Base-by-base conservation (phyloP, 1,140 invertebrate species). In the Aphaenogaster ashmeadi region DNA sequence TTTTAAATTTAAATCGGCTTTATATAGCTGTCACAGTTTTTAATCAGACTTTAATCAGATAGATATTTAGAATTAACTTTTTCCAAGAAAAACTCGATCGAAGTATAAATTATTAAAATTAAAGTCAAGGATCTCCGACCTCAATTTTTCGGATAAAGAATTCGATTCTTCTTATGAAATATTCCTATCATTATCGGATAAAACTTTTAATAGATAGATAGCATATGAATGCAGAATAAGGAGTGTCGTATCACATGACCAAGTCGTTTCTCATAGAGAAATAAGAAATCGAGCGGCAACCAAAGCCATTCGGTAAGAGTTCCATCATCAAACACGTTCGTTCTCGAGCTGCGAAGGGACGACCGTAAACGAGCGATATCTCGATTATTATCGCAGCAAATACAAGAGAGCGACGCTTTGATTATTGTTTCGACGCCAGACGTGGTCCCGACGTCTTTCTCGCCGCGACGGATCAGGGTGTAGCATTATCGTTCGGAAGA, bases 401-500 rank as follows among this genome's bases (percentile, higher is more conserved):
- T 72, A 44, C 21, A 27, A 27, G 69, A 75, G 80, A 62, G 50
- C 33, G 86, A 41, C 18, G 27, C 62, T 69, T 85, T 90, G 90
- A 90, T 90, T 90, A 90, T 86, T 90, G 80, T 83, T 64, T 50
- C 56, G 41, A 58, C 56, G 50, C 9, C 21, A 18, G 79, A 52
- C 38, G 77, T 18, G 62, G 4, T 66, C 62, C 52, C n/a, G 72
- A 67, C 18, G 44, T 79, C 44, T 47, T 72, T 69, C 41, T 50
- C 60, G 41, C 15, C 66, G 64, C 15, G 78, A 66, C 74, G 60
- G 62, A 64, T 79, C 71, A 50, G 62, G 52, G 69, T 78, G 52
- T 44, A 44, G 69, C 21, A 50, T 77, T 72, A 87, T 89, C 88
- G 54, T 58, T 88, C 74, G 85, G 87, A 88, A 90, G 77, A 33